Evolutionary conservation across 2,797 vertebrate genomes (phyloP).

Genomic region (Yasuhikotakia modesta): DNA sequence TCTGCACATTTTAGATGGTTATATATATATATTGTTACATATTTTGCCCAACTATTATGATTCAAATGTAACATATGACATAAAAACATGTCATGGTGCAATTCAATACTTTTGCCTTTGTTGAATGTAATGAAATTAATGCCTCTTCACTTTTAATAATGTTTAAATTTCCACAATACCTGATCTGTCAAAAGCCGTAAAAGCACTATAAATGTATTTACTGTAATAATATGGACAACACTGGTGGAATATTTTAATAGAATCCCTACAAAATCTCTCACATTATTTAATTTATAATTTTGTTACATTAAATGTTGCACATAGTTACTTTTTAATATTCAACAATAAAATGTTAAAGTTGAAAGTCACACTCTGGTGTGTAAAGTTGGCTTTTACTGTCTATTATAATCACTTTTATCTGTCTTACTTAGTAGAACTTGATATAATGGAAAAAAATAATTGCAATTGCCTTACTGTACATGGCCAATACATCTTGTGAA

Average conservation of each 20-base stretch:
- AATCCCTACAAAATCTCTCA: no score
- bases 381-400: background rate
- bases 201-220: background rate
- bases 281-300: no score
- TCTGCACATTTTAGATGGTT: no score
- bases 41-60: background rate
- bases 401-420: background rate
- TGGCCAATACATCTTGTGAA: background rate
- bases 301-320: no score
- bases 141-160: no score
- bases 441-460: background rate
- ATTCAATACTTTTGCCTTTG: background rate
- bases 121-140: no score
- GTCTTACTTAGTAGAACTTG: background rate
- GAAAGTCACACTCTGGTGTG: background rate
- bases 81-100: background rate
- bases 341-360: no score
- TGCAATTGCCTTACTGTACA: background rate
- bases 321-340: no score
- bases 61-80: background rate
- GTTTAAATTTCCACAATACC: no score
- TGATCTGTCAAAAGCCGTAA: no score
- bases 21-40: no score
- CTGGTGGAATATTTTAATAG: no score
- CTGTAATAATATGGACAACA: background rate